These are phyloP conservation scores for Calephelis nemesis DNA, from an alignment of 1,140 invertebrate species.

Conservation along the genomic window DNA sequence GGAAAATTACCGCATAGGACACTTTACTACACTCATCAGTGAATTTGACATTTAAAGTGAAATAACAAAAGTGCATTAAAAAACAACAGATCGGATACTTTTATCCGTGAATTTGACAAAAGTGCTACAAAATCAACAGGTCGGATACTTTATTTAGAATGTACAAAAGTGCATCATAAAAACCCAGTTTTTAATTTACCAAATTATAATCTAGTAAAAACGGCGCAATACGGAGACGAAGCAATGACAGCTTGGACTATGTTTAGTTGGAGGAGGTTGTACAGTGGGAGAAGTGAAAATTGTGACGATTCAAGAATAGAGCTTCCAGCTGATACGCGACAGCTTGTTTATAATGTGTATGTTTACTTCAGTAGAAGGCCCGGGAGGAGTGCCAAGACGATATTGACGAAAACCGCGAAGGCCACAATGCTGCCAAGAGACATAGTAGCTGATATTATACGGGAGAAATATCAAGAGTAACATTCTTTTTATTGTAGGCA, in stretches of 20 bases:
- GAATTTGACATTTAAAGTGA: too few relatives aligned
- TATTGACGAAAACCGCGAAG: constrained; percentile 63
- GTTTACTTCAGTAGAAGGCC: constrained; percentile 67
- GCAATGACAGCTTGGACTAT: constrained; percentile 75
- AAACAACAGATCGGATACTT: too few relatives aligned
- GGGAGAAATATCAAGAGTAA: constrained; percentile 61
- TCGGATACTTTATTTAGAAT: neutral
- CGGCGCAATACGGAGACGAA: constrained; percentile 73
- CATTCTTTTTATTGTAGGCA: constrained; percentile 10
- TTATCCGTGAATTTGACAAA: too few relatives aligned
- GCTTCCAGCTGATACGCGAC: constrained; percentile 65
- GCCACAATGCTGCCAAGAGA: constrained; percentile 69
- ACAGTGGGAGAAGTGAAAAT: constrained; percentile 49
- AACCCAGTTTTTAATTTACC: neutral
- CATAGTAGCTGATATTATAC: constrained; percentile 67
- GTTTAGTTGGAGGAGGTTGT: constrained; percentile 72
- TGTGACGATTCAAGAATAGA: constrained; percentile 54
- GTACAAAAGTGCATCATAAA: neutral
- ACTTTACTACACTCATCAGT: too few relatives aligned
- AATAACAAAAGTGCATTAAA: too few relatives aligned
- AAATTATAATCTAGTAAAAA: constrained; percentile 37
- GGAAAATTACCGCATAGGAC: too few relatives aligned
- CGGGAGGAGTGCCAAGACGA: constrained; percentile 60
- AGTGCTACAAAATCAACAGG: too few relatives aligned
- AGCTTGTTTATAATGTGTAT: constrained; percentile 71